A percentile compares a stretch with the other conserved stretches of the same genome.
Conservation (phyloP, 2,797 vertebrate genomes). For the Molossus molossus region DNA sequence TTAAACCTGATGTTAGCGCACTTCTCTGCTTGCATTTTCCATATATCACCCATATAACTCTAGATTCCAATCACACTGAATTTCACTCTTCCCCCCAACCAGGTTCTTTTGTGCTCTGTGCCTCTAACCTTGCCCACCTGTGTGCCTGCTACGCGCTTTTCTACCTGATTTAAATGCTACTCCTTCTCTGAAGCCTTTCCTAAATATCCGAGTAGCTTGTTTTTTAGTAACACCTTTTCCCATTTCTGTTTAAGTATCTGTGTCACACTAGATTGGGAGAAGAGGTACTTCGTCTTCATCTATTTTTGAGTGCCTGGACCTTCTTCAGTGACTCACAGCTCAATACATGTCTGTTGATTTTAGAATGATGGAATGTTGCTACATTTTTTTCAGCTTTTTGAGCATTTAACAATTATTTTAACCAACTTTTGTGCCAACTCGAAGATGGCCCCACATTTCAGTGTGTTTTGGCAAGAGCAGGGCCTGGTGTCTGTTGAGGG, state of each 20-base stretch:
- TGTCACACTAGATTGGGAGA: slow-evolving; percentile 1
- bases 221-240: neutral
- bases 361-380: slow-evolving; percentile 47
- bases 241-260: neutral
- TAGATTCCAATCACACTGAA: neutral
- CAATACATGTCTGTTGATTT: slow-evolving; percentile 56
- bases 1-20: neutral
- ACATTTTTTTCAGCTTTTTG: slow-evolving; percentile 36
- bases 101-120: neutral
- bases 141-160: neutral
- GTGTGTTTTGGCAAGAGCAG: slow-evolving; percentile 37
- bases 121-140: neutral
- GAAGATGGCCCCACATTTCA: slow-evolving; percentile 22
- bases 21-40: neutral
- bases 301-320: neutral
- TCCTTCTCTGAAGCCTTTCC: neutral
- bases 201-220: neutral
- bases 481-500: slow-evolving; percentile 24
- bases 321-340: slow-evolving; percentile 20
- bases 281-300: neutral
- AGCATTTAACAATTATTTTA: slow-evolving; percentile 57
- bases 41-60: neutral
- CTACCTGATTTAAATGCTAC: neutral
- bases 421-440: slow-evolving; percentile 14
- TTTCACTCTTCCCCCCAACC: neutral